Percentiles rank a stretch among this genome's conserved stretches.
Conservation (phyloP, 2,797 vertebrate genomes). For the Bucorvus abyssinicus region DNA sequence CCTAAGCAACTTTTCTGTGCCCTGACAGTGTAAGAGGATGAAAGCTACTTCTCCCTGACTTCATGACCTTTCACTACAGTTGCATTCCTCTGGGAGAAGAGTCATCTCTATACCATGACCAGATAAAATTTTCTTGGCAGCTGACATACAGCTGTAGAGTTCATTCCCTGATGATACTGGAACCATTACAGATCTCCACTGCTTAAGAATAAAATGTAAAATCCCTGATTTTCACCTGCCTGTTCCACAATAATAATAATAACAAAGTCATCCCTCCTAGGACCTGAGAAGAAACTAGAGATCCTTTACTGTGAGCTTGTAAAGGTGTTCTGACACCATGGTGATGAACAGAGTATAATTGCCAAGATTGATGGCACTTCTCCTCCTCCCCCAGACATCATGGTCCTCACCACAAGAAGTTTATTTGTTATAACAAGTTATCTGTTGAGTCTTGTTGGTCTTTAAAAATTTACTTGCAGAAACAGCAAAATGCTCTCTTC, state of each 20-base stretch:
- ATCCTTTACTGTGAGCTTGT: neutral
- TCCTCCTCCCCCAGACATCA: slow-evolving; percentile 43
- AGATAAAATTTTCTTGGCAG: neutral
- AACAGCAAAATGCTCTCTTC: neutral
- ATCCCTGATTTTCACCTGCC: neutral
- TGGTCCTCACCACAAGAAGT: slow-evolving; percentile 49
- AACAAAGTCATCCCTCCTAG: neutral
- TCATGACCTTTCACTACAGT: neutral
- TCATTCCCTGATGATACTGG: neutral
- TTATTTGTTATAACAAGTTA: slow-evolving; percentile 53
- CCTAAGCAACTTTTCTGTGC: neutral
- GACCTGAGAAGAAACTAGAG: neutral
- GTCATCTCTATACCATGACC: neutral
- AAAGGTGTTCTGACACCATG: slow-evolving; percentile 60
- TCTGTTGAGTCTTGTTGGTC: slow-evolving; percentile 18
- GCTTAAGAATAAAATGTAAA: neutral
- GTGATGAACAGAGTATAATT: slow-evolving; percentile 44
- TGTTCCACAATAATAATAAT: neutral
- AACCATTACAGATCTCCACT: neutral
- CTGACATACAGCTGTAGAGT: neutral
- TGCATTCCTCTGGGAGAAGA: neutral
- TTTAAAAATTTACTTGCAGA: neutral
- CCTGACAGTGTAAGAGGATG: neutral
- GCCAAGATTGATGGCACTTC: slow-evolving; percentile 44
- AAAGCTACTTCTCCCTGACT: neutral